These are phyloP conservation scores for Datnioides undecimradiatus DNA, from an alignment of 2,113 vertebrate species.

Conservation along the genomic window DNA sequence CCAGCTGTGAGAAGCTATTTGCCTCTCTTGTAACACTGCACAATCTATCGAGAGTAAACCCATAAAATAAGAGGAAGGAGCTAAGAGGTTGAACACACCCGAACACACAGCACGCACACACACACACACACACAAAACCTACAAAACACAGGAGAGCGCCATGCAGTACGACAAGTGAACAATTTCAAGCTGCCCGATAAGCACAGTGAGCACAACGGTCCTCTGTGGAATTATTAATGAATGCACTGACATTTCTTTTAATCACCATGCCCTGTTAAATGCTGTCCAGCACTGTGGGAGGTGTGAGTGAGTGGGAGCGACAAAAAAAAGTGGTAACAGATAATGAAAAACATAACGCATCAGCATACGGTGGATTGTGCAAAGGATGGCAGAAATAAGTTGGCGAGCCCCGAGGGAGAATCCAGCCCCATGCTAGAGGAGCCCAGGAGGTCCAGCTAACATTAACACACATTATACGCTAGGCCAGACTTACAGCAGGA, in stretches of 20 bases:
- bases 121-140: slow-evolving; percentile 1
- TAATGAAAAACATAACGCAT: slow-evolving; percentile 74
- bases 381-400: slow-evolving; percentile 72
- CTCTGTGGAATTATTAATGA: slow-evolving; percentile 78
- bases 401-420: slow-evolving; percentile 57
- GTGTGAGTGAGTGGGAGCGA: slow-evolving; percentile 36
- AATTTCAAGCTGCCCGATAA: slow-evolving; percentile 57
- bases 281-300: slow-evolving; percentile 71
- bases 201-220: slow-evolving; percentile 48
- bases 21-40: slow-evolving; percentile 15
- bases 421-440: slow-evolving; percentile 45
- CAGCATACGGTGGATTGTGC: slow-evolving; percentile 74
- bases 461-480: slow-evolving; percentile 78
- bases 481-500: slow-evolving; percentile 74
- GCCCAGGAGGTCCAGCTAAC: slow-evolving; percentile 75
- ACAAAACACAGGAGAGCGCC: slow-evolving; percentile 3
- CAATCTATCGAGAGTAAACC: slow-evolving; percentile 48
- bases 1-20: slow-evolving; percentile 52
- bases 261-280: slow-evolving; percentile 69
- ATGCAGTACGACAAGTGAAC: slow-evolving; percentile 37
- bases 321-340: slow-evolving; percentile 39
- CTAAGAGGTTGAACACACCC: slow-evolving; percentile 28
- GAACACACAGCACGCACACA: background rate
- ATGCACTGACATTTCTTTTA: slow-evolving; percentile 83
- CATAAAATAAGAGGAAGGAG: slow-evolving; percentile 17